Conservation (phyloP, 2,888 invertebrate species). For the Siphlonurus alternatus region DNA sequence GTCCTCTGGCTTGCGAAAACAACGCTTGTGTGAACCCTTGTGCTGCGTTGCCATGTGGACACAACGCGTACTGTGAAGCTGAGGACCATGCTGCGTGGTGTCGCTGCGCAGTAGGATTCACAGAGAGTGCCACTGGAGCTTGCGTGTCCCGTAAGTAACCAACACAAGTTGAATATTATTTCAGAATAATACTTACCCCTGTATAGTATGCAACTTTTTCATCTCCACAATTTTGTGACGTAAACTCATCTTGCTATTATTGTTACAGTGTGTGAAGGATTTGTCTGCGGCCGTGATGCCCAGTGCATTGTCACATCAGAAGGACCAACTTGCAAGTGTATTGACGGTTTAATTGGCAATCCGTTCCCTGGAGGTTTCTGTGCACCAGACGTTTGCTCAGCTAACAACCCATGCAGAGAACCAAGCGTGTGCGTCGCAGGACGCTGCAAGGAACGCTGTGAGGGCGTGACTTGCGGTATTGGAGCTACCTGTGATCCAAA, state of each 20-base stretch:
- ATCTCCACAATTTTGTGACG: not conserved
- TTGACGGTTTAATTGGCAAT: slow-evolving; percentile 72
- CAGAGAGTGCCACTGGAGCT: slow-evolving; percentile 59
- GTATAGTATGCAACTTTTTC: not conserved
- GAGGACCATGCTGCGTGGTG: slow-evolving; percentile 82
- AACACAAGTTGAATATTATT: not conserved
- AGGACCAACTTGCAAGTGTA: slow-evolving; percentile 78
- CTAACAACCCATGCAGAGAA: slow-evolving; percentile 54
- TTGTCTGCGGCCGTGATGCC: slow-evolving; percentile 65
- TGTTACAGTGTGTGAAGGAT: slow-evolving; percentile 50
- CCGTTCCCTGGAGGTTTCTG: slow-evolving; percentile 84
- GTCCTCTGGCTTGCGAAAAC: slow-evolving; percentile 59
- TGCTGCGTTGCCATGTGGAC: slow-evolving; percentile 55
- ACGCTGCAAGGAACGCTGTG: slow-evolving; percentile 76
- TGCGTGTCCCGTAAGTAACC: slow-evolving; percentile 57
- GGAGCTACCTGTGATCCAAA: slow-evolving; percentile 70
- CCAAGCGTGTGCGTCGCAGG: slow-evolving; percentile 73
- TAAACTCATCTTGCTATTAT: slow-evolving; percentile 10
- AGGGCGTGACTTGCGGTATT: slow-evolving; percentile 70
- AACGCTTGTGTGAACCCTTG: slow-evolving; percentile 72
- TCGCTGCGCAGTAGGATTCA: slow-evolving; percentile 66
- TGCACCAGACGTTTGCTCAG: slow-evolving; percentile 62
- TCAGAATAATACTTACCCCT: no score
- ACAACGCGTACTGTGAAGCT: slow-evolving; percentile 73
- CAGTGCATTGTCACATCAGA: slow-evolving; percentile 68